Conservation (phyloP, 2,797 vertebrate genomes). For the Danio jaintianensis region DNA sequence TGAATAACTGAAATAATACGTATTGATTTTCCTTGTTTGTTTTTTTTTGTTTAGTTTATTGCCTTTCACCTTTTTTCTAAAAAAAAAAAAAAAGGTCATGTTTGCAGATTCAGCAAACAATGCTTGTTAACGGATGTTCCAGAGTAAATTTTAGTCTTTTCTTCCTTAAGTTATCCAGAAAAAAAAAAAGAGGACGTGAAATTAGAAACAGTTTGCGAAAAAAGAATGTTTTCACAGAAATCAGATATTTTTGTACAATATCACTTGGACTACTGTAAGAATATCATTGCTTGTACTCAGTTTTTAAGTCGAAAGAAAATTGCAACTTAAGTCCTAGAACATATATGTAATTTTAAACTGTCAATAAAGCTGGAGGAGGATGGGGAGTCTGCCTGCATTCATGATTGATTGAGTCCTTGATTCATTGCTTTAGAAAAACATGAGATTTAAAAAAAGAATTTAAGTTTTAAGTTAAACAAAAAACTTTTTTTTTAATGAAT, state of each 20-base stretch:
- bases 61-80: slow-evolving; percentile 41
- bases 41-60: slow-evolving; percentile 16
- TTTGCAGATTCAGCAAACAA: slow-evolving; percentile 82
- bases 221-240: slow-evolving; percentile 99
- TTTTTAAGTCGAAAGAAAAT: slow-evolving; percentile 99
- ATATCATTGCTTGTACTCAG: slow-evolving; percentile 99
- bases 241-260: slow-evolving; percentile 99
- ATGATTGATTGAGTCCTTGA: slow-evolving; percentile 5
- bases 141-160: slow-evolving; percentile 73
- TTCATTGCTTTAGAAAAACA: neutral
- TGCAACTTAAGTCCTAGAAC: slow-evolving; percentile 99
- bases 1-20: slow-evolving; percentile 70
- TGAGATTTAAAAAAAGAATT: too few relatives aligned
- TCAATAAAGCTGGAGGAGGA: slow-evolving; percentile 99
- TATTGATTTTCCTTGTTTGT: neutral
- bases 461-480: too few relatives aligned
- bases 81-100: slow-evolving; percentile 67
- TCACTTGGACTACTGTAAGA: slow-evolving; percentile 99
- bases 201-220: slow-evolving; percentile 95
- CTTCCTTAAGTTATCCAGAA: slow-evolving; percentile 82
- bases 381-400: slow-evolving; percentile 83
- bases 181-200: slow-evolving; percentile 77
- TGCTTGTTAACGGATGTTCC: slow-evolving; percentile 81
- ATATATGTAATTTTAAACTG: slow-evolving; percentile 99
- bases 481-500: too few relatives aligned